phyloP scores from a whole-genome alignment of 2,888 invertebrate genomes.

The Ochropleura plecta region DNA sequence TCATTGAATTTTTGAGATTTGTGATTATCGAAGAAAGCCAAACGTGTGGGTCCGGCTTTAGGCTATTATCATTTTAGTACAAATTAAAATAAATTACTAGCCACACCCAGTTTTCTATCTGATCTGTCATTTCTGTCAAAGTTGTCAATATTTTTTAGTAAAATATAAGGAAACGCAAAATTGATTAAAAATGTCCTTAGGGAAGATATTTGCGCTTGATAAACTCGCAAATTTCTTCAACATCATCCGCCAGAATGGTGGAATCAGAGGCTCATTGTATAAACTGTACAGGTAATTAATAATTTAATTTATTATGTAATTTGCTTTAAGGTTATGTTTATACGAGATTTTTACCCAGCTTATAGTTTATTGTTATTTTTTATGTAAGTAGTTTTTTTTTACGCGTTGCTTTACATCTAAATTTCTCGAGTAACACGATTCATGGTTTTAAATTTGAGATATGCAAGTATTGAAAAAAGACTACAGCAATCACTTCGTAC shows the following conservation, averaged over 20 bases:
- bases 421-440: too few relatives aligned
- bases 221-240: conserved; percentile 92
- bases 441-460: neutral
- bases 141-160: conserved; percentile 53
- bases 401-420: neutral
- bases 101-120: neutral
- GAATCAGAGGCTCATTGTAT: conserved; percentile 91
- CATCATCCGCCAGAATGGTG: conserved; percentile 94
- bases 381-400: neutral
- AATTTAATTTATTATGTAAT: conserved; percentile 82
- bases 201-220: conserved; percentile 93
- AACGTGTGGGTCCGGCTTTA: neutral
- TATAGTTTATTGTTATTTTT: neutral
- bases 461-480: neutral
- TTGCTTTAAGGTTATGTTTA: conserved; percentile 75
- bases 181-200: conserved; percentile 85
- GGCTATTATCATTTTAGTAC: neutral
- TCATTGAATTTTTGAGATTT: neutral
- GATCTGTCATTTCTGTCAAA: too few relatives aligned
- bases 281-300: conserved; percentile 93
- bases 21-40: neutral
- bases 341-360: conserved; percentile 32
- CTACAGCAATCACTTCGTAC: neutral
- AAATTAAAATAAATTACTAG: neutral
- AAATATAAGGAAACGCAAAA: conserved; percentile 41